A percentile compares a stretch with the other conserved stretches of the same genome.
These are phyloP conservation scores for Scortum barcoo DNA, from an alignment of 2,113 vertebrate genomes.

Conservation along the genomic window DNA sequence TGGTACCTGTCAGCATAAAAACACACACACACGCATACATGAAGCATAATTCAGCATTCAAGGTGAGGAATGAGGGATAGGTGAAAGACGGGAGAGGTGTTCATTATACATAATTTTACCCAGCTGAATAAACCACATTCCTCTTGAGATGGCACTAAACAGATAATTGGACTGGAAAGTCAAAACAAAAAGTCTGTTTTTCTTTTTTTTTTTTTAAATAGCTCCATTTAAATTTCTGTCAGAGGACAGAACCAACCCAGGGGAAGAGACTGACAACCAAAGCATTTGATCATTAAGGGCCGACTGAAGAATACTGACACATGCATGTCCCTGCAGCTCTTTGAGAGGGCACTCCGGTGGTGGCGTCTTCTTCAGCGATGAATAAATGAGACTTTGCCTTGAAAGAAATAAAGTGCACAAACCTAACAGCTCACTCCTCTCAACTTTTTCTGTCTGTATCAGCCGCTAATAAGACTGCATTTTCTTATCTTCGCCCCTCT, in stretches of 20 bases:
- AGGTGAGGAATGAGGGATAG: not conserved
- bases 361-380: conserved; percentile 10
- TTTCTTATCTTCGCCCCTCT: conserved; percentile 7
- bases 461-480: conserved; percentile 25
- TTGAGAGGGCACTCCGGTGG: conserved; percentile 14
- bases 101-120: conserved; percentile 43
- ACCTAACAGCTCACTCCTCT: conserved; percentile 14
- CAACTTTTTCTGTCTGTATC: conserved; percentile 10
- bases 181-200: conserved; percentile 54
- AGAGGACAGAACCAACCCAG: conserved; percentile 43
- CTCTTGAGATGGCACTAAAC: conserved; percentile 49
- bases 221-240: conserved; percentile 55
- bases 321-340: conserved; percentile 30
- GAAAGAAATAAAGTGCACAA: conserved; percentile 23
- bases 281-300: conserved; percentile 61
- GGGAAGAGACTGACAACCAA: conserved; percentile 42
- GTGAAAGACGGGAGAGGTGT: conserved; percentile 1
- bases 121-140: conserved; percentile 31
- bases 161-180: conserved; percentile 66
- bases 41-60: not conserved
- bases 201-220: conserved; percentile 44
- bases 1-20: conserved; percentile 89
- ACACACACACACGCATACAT: not conserved
- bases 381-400: conserved; percentile 58
- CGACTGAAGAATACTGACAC: conserved; percentile 50